phyloP scores from a whole-genome alignment of 2,797 vertebrate species.

The Rhinophrynus dorsalis region DNA sequence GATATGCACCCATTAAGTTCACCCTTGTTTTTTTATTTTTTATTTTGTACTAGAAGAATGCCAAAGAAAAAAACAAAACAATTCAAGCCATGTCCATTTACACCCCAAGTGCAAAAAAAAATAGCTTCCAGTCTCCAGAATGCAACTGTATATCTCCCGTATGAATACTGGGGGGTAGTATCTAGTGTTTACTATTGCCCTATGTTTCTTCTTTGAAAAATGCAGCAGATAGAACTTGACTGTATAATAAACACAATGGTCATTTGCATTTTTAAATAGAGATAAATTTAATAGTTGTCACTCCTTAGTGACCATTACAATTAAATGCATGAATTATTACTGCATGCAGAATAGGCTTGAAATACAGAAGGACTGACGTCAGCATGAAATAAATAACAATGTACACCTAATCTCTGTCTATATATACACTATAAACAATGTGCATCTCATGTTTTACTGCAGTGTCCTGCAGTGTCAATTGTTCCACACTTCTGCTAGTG shows the following conservation, averaged over 20 bases:
- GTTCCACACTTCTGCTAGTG: background rate
- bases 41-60: no score
- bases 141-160: no score
- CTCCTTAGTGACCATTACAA: background rate
- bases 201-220: background rate
- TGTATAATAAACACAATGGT: background rate
- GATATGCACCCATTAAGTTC: no score
- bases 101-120: no score
- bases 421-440: constrained; percentile 14
- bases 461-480: background rate
- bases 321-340: background rate
- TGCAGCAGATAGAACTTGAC: background rate
- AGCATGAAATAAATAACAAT: constrained; percentile 41
- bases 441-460: constrained; percentile 17
- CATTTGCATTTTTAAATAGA: background rate
- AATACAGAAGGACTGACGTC: constrained; percentile 17
- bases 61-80: no score
- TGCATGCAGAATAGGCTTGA: background rate
- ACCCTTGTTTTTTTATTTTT: no score
- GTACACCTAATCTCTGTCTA: constrained; percentile 5
- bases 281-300: background rate
- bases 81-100: no score
- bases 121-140: no score
- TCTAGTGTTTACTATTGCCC: background rate
- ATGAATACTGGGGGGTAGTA: no score